Percentiles rank a stretch among this genome's conserved stretches.
phyloP scores from a whole-genome alignment of 2,888 invertebrate genomes.

The Catocala nupta region DNA sequence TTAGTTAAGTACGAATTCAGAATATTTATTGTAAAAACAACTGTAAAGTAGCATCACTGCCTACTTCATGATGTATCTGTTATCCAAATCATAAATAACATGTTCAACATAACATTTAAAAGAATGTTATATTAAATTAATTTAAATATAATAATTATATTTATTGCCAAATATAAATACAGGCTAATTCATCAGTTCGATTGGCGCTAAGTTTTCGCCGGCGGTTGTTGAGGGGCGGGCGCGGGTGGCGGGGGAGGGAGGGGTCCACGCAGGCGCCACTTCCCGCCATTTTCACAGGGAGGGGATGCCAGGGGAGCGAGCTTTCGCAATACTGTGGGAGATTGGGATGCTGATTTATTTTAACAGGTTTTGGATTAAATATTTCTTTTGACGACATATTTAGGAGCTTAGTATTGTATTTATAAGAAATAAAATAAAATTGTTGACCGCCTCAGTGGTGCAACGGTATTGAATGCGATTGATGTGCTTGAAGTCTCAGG shows the following conservation, averaged over 20 bases:
- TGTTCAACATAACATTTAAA: too few relatives aligned
- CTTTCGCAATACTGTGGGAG: constrained; percentile 43
- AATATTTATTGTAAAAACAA: too few relatives aligned
- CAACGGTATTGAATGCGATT: too few relatives aligned
- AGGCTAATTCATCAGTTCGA: constrained; percentile 76
- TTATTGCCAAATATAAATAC: constrained; percentile 39
- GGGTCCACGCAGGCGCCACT: constrained; percentile 80
- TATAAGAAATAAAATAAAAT: too few relatives aligned
- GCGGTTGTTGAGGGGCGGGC: constrained; percentile 38
- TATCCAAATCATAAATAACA: too few relatives aligned
- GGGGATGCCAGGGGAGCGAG: constrained; percentile 60
- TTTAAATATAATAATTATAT: constrained; percentile 5
- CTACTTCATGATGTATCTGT: too few relatives aligned
- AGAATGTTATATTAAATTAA: too few relatives aligned
- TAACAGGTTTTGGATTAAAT: background rate
- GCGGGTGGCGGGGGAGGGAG: constrained; percentile 44
- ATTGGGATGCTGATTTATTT: background rate
- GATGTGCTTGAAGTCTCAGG: too few relatives aligned
- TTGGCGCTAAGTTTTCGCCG: constrained; percentile 74
- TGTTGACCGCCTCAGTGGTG: too few relatives aligned
- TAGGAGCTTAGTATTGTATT: too few relatives aligned
- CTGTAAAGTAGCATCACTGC: too few relatives aligned
- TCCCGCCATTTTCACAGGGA: constrained; percentile 75
- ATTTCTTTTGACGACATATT: background rate
- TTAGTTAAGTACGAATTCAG: too few relatives aligned